Evolutionary conservation across 1,140 invertebrate genomes (phyloP).

Genomic region (Aphelenchoides fujianensis): DNA sequence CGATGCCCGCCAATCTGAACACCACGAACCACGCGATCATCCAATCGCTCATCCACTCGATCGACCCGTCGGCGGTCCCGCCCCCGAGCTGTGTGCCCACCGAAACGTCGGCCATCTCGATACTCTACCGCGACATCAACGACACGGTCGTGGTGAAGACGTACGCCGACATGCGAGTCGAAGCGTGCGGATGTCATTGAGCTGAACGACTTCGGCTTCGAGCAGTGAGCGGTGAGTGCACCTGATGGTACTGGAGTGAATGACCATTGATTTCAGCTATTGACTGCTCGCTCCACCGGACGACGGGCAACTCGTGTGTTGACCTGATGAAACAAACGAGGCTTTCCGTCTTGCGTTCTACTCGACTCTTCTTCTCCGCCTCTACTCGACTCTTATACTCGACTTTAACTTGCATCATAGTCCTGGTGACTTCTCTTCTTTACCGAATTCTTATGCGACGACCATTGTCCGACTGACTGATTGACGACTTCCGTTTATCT

Average conservation of each 20-base stretch:
- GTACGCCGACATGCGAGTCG: conserved; percentile 91
- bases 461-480: background rate
- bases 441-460: background rate
- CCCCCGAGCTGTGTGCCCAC: conserved; percentile 84
- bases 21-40: conserved; percentile 97
- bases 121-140: conserved; percentile 87
- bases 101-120: conserved; percentile 72
- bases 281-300: background rate
- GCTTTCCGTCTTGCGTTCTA: no score
- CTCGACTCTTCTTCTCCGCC: no score
- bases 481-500: background rate
- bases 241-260: background rate
- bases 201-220: no score
- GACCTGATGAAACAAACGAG: no score
- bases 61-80: conserved; percentile 76
- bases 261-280: background rate
- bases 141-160: conserved; percentile 91
- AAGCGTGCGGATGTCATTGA: conserved; percentile 90
- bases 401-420: no score
- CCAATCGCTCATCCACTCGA: conserved; percentile 82
- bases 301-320: background rate
- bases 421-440: background rate
- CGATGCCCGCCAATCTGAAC: conserved; percentile 85
- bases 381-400: background rate
- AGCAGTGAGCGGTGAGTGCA: background rate